These are phyloP conservation scores for Leptopterna dolabrata DNA, from an alignment of 2,888 invertebrate species.

Conservation along the genomic window DNA sequence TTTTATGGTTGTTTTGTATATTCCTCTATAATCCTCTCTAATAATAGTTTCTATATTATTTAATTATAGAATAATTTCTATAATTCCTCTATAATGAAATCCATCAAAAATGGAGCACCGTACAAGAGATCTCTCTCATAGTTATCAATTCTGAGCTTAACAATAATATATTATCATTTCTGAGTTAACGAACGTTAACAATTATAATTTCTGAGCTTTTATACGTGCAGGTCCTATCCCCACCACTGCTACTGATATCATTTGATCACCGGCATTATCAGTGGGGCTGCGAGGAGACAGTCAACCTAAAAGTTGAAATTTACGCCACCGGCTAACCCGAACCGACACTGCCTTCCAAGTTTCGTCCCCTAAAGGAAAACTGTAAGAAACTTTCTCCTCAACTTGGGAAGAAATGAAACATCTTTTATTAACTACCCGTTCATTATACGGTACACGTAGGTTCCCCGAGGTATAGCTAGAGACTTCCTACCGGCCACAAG, in stretches of 20 bases:
- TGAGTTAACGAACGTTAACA: too few species aligned
- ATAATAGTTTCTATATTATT: too few species aligned
- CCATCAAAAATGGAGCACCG: too few species aligned
- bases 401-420: conserved; percentile 47
- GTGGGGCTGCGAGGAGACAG: neutral
- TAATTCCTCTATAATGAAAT: too few species aligned
- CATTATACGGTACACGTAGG: conserved; percentile 48
- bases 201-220: too few species aligned
- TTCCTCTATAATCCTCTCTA: too few species aligned
- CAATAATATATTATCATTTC: too few species aligned
- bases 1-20: too few species aligned
- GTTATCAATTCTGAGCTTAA: too few species aligned
- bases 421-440: conserved; percentile 53
- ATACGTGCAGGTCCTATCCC: too few species aligned
- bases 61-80: too few species aligned
- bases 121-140: too few species aligned
- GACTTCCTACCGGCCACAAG: neutral
- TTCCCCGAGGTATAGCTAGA: conserved; percentile 12
- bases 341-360: neutral
- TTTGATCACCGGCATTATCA: neutral
- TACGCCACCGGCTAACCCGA: neutral
- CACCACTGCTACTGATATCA: neutral
- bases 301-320: neutral
- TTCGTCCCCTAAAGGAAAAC: neutral
- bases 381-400: conserved; percentile 12